phyloP scores from a whole-genome alignment of 2,113 vertebrate genomes.

The Origma solitaria region DNA sequence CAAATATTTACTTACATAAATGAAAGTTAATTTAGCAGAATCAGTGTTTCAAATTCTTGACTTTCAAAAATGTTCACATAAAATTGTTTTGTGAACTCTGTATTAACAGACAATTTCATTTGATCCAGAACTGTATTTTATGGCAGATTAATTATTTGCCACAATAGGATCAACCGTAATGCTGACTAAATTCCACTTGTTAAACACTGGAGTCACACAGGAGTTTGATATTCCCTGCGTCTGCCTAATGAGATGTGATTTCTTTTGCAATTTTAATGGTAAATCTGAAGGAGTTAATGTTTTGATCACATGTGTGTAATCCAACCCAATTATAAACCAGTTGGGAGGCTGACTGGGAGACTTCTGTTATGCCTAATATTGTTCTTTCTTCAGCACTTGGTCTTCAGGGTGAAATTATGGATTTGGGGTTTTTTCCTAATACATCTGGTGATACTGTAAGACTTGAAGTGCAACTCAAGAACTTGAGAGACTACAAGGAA shows the following conservation, averaged over 20 bases:
- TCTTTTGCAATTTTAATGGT: neutral
- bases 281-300: neutral
- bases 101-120: neutral
- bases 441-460: neutral
- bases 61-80: neutral
- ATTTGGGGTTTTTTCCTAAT: neutral
- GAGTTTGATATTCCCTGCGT: neutral
- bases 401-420: neutral
- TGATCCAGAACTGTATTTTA: neutral
- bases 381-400: neutral
- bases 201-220: neutral
- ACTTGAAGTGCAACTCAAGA: neutral
- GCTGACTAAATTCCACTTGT: neutral
- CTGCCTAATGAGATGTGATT: neutral
- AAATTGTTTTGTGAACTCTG: neutral
- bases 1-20: neutral
- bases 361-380: neutral
- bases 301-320: neutral
- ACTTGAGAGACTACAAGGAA: neutral
- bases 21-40: neutral
- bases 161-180: neutral
- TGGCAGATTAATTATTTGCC: neutral
- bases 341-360: neutral
- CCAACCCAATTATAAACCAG: neutral
- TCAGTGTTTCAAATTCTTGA: neutral